These are phyloP conservation scores for Trissolcus basalis DNA, from an alignment of 1,140 invertebrate species.

Conservation along the genomic window DNA sequence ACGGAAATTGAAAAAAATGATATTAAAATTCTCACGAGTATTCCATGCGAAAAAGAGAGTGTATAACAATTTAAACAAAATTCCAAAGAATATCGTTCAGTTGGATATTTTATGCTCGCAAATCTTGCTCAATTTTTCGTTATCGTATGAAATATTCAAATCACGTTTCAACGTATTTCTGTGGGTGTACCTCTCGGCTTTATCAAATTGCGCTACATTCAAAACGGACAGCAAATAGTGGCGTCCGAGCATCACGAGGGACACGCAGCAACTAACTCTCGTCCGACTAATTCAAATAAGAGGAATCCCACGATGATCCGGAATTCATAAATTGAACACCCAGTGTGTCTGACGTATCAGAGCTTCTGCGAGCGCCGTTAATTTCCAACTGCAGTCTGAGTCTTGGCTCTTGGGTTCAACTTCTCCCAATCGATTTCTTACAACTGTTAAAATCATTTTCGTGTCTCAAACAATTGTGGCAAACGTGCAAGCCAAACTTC, in stretches of 20 bases:
- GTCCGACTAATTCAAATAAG: conserved; percentile 38
- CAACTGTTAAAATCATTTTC: conserved; percentile 2
- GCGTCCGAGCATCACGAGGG: conserved; percentile 24
- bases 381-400: conserved; percentile 14
- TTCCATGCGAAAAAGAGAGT: conserved; percentile 5
- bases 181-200: conserved; percentile 14
- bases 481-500: neutral
- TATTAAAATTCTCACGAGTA: neutral
- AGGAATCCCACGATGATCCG: conserved; percentile 40
- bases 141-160: conserved; percentile 51
- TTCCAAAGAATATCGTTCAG: conserved; percentile 3
- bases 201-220: conserved; percentile 35
- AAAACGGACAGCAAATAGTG: conserved; percentile 30
- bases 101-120: conserved; percentile 3
- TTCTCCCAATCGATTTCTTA: conserved; percentile 9
- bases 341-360: conserved; percentile 24
- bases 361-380: conserved; percentile 20
- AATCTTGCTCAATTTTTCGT: conserved; percentile 24
- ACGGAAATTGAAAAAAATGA: neutral
- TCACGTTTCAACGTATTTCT: conserved; percentile 45
- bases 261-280: conserved; percentile 26
- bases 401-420: neutral
- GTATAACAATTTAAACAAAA: neutral
- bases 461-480: neutral
- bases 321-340: conserved; percentile 31